These are phyloP conservation scores for Leptonema lineaticorne DNA, from an alignment of 1,140 invertebrate genomes.

Conservation along the genomic window DNA sequence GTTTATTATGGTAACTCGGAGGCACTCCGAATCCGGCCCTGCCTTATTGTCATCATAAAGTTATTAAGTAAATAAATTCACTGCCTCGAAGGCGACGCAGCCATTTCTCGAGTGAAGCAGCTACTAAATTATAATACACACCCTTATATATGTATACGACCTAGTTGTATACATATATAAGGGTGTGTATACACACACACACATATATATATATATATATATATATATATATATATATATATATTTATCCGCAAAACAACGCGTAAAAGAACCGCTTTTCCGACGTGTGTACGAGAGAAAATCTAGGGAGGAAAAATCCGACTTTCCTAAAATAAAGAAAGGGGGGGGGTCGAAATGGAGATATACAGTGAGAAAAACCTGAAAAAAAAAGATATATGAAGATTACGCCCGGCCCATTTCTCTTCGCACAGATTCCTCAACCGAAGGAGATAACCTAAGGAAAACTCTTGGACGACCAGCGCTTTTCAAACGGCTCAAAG, in stretches of 20 bases:
- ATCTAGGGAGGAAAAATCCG: no score
- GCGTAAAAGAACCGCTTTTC: constrained; percentile 27
- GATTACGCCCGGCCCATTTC: constrained; percentile 30
- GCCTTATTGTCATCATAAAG: constrained; percentile 18
- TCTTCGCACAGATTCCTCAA: constrained; percentile 15
- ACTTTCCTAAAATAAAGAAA: no score
- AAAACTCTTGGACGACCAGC: neutral
- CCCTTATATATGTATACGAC: no score
- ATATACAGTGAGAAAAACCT: constrained; percentile 14
- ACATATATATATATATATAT: neutral
- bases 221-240: neutral
- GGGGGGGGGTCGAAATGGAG: no score
- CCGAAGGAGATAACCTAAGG: neutral
- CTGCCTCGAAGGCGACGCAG: neutral
- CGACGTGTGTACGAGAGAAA: no score
- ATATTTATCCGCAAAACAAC: neutral
- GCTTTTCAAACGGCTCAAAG: no score
- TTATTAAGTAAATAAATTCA: constrained; percentile 20
- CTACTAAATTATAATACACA: no score
- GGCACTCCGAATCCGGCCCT: neutral
- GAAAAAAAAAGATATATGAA: constrained; percentile 34
- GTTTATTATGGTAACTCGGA: constrained; percentile 12
- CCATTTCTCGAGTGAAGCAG: no score
- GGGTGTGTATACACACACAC: no score
- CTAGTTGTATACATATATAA: no score